Evolutionary conservation across 2,888 invertebrate species (phyloP), one percentile per base, ranked within the genome.

Genomic region (Escarpia spicata): DNA sequence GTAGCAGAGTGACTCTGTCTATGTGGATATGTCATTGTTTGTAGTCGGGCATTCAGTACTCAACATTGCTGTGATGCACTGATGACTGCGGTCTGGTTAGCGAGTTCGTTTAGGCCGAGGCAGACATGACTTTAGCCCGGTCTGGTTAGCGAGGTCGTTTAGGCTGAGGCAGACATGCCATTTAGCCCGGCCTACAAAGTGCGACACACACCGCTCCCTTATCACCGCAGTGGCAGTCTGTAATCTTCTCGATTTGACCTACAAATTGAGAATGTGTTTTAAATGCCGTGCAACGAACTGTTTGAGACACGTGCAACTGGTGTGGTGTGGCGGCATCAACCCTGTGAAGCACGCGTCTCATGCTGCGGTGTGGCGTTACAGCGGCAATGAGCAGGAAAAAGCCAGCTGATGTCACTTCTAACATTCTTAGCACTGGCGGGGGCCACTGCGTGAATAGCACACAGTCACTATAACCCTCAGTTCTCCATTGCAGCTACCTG

Each of bases 221-320:
- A 75, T 75, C 75, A n/a, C 75, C n/a, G 75, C 75, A 75, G 75
- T 26, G 75, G 75, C 75, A 75, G 19, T 75, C 75, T 26, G 75
- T 75, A 75, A 75, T 75, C 75, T 75, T 75, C 26, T 75, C 26
- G 75, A 75, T 75, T 75, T 26, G 75, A 75, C 75, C 75, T 75
- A 75, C 75, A 75, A 75, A 75, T 75, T 75, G 75, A 75, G 26
- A 75, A 75, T 75, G 75, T 75, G 75, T 19, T 75, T 75, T 75
- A 75, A 75, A 26, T 75, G 75, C 75, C 75, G 19, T 4, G 75
- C 26, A 15, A 75, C 26, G 75, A 75, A 75, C 75, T 75, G 75
- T 26, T 26, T 75, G 75, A 75, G 75, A 75, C 52, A 52, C 52
- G 52, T 52, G 52, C 9, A 15, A 12, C 52, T 52, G 52, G 52